Percentiles rank a stretch among this genome's conserved stretches.
Conservation (phyloP, 2,888 invertebrate species). For the Calameuta idolon region DNA sequence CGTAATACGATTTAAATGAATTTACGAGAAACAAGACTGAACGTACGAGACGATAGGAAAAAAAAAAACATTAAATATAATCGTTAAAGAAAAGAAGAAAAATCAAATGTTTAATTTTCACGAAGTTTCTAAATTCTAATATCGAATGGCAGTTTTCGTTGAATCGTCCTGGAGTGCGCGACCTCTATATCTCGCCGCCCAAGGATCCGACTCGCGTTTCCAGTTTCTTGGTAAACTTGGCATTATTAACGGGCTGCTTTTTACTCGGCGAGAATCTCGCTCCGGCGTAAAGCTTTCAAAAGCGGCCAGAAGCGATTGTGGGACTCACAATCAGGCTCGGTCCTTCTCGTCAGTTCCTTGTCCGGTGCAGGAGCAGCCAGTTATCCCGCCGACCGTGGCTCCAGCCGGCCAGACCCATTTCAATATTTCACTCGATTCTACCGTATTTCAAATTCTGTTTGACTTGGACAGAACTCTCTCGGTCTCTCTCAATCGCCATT, state of each 20-base stretch:
- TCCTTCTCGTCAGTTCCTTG: not conserved
- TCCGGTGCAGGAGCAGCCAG: not conserved
- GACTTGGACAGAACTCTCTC: conserved; percentile 9
- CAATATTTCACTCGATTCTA: not conserved
- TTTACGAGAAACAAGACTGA: not conserved
- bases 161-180: not conserved
- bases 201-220: not conserved
- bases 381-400: not conserved
- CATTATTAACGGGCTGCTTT: not conserved
- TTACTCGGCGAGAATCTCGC: conserved; percentile 2
- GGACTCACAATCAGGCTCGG: not conserved
- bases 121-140: not conserved
- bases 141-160: not conserved
- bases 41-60: not conserved
- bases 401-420: not conserved
- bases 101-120: not conserved
- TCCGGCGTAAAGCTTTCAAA: not conserved
- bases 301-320: not conserved
- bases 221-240: not conserved
- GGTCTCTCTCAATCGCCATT: not conserved
- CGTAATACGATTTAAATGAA: not conserved
- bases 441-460: conserved; percentile 8
- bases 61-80: not conserved
- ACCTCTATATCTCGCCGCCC: not conserved
- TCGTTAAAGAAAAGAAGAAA: not conserved